Evolutionary conservation across 1,140 invertebrate species (phyloP).

Genomic region (Pectinophora gossypiella): DNA sequence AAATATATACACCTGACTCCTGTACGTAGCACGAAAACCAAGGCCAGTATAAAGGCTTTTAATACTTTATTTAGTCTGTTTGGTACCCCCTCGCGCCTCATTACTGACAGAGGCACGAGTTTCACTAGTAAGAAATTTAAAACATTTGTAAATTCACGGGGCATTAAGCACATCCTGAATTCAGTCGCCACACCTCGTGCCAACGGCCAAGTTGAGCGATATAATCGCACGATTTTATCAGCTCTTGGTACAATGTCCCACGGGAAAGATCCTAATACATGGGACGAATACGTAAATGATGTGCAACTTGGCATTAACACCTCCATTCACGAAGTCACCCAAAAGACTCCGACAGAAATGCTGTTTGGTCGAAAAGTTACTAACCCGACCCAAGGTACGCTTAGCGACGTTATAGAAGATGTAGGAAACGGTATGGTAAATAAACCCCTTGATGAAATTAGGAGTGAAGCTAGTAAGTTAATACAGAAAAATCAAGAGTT

Average conservation of each 20-base stretch:
- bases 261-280: not conserved
- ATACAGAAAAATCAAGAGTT: constrained; percentile 15
- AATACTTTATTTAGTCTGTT: too few species aligned
- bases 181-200: too few species aligned
- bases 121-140: too few species aligned
- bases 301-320: constrained; percentile 18
- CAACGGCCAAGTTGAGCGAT: too few species aligned
- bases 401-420: constrained; percentile 4
- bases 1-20: too few species aligned
- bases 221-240: too few species aligned
- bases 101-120: too few species aligned
- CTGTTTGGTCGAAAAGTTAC: constrained; percentile 12
- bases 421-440: not conserved
- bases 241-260: constrained; percentile 10
- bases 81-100: too few species aligned
- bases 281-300: not conserved
- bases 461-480: constrained; percentile 10
- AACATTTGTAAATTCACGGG: too few species aligned
- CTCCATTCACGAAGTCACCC: constrained; percentile 13
- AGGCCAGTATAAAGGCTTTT: too few species aligned
- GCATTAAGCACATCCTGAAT: too few species aligned
- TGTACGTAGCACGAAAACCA: too few species aligned
- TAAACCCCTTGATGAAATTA: constrained; percentile 7
- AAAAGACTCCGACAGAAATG: constrained; percentile 15
- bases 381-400: constrained; percentile 8